Evolutionary conservation across 2,888 invertebrate species (phyloP).

Genomic region (Rhopalosiphum nymphaeae): DNA sequence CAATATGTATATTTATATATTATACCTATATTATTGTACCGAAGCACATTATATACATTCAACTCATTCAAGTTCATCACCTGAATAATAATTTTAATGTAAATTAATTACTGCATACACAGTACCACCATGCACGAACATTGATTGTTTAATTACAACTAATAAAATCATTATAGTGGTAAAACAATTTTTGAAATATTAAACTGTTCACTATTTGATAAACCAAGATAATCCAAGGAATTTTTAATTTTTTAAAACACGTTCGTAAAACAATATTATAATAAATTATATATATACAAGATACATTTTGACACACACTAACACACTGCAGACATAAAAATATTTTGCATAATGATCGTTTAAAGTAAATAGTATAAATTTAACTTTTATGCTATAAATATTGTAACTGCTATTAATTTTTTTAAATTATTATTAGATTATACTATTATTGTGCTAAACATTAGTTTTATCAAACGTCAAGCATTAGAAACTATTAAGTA

Average conservation of each 20-base stretch:
- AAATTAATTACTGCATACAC: constrained; percentile 8
- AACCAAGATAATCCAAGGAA: constrained; percentile 42
- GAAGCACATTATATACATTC: background rate
- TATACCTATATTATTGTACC: background rate
- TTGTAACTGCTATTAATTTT: background rate
- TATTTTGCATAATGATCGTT: background rate
- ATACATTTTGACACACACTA: background rate
- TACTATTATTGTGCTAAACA: background rate
- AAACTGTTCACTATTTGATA: constrained; percentile 19
- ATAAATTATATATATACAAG: background rate
- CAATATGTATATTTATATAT: background rate
- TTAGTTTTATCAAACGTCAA: background rate
- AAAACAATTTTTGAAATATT: constrained; percentile 42
- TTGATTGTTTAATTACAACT: constrained; percentile 46
- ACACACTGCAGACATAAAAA: constrained; percentile 2
- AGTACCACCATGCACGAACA: background rate
- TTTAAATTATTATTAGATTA: background rate
- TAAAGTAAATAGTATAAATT: background rate
- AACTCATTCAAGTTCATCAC: background rate
- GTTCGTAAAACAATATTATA: constrained; percentile 7
- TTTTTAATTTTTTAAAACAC: constrained; percentile 40
- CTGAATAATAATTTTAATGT: constrained; percentile 4
- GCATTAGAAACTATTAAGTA: background rate
- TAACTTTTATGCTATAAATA: constrained; percentile 7
- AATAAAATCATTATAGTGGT: constrained; percentile 7